These are phyloP conservation scores for Piaya cayana DNA, from an alignment of 2,113 vertebrate species.

Conservation along the genomic window DNA sequence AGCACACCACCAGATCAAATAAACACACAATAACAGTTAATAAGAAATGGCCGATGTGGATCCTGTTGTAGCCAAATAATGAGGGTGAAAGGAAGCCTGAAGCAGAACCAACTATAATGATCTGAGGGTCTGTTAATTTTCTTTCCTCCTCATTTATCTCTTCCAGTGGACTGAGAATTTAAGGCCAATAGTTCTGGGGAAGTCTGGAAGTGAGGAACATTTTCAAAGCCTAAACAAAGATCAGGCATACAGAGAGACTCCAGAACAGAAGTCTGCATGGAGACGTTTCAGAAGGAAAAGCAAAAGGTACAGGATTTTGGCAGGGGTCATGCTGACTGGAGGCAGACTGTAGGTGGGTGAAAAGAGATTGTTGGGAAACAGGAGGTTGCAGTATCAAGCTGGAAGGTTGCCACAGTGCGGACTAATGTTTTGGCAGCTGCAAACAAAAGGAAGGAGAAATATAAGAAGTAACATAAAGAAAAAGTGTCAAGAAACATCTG, in stretches of 20 bases:
- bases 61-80: constrained; percentile 36
- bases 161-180: background rate
- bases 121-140: background rate
- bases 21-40: background rate
- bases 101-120: constrained; percentile 40
- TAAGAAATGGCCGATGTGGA: background rate
- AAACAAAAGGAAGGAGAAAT: background rate
- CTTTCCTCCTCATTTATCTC: background rate
- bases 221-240: background rate
- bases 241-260: background rate
- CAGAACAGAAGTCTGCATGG: background rate
- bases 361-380: constrained; percentile 10
- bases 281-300: background rate
- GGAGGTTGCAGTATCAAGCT: constrained; percentile 45
- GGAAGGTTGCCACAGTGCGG: constrained; percentile 36
- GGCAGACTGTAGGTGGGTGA: constrained; percentile 16
- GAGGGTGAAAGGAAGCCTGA: constrained; percentile 24
- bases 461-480: background rate
- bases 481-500: background rate
- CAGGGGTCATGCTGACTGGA: background rate
- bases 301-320: background rate
- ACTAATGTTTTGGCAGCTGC: constrained; percentile 56
- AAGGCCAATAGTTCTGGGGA: background rate
- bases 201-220: background rate
- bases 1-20: background rate